Base-by-base conservation (phyloP, 1,140 invertebrate species). In the Lucilia sericata region DNA sequence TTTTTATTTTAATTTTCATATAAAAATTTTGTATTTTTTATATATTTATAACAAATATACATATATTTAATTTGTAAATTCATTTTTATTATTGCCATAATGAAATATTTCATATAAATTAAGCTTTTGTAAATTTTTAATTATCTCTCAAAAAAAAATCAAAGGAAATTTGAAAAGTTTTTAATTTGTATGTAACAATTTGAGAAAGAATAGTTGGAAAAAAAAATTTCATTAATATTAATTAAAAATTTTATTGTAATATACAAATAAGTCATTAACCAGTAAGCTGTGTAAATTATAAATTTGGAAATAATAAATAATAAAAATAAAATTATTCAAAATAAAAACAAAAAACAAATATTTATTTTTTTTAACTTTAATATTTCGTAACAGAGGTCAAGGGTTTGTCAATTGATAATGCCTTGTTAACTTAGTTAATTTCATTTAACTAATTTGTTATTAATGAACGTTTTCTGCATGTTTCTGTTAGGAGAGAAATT, bases 41-140 rank as follows among this genome's bases (percentile, higher is more conserved):
- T 10, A 42, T 42, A 3, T 70, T 65, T 1, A n/a, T 19, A 65
- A 19, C 8, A 70, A 70, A 4, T 70, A 21, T 65, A 70, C n/a
- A n/a, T 70, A 21, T 42, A 70, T 70, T 70, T 70, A 21, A 70
- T 21, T 70, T 70, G n/a, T 60, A n/a, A n/a, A 17, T 60, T 60
- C 0, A 14, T 60, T 17, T 60, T 60, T 60, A 14, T 21, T 70
- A n/a, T 60, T 60, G 55, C 55, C 14, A n/a, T 60, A 14, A 17
- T 14, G 8, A 14, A 21, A 70, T 55, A 21, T 70, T 70, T 30
- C 25, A 30, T 21, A 70, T 70, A 19, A n/a, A 70, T 70, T 70
- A 70, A 70, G 65, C 65, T 70, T 70, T 70, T 70, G 65, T 70
- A 70, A 70, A 70, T 70, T 19, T n/a, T 21, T 21, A 21, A 51